Percentiles rank a stretch among this genome's conserved stretches.
Evolutionary conservation across 2,113 vertebrate species (phyloP).

Genomic region (Rhagologus leucostigma): DNA sequence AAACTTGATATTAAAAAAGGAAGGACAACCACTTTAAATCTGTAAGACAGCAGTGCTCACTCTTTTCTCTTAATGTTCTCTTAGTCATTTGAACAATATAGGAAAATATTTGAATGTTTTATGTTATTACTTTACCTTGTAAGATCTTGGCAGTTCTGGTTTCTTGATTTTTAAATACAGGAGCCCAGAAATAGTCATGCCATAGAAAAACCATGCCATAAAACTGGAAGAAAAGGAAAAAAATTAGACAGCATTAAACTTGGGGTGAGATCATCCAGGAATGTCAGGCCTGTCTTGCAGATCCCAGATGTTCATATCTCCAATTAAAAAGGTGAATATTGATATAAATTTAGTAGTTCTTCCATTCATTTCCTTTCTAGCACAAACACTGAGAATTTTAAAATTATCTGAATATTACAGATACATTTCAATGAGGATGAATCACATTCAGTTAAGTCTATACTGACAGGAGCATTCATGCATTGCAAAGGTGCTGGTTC

Average conservation of each 20-base stretch:
- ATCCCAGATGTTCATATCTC: background rate
- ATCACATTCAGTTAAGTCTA: background rate
- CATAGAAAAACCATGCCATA: constrained; percentile 85
- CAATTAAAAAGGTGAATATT: background rate
- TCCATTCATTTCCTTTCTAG: background rate
- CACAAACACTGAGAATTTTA: background rate
- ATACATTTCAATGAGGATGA: background rate
- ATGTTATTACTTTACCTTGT: constrained; percentile 72
- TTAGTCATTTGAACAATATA: background rate
- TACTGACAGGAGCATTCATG: background rate
- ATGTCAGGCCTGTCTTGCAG: background rate
- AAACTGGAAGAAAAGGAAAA: constrained; percentile 72
- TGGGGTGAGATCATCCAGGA: background rate
- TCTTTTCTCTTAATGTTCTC: background rate
- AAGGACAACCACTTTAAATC: background rate
- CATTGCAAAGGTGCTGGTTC: background rate
- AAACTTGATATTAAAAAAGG: background rate
- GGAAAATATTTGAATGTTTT: background rate
- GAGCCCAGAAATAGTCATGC: constrained; percentile 81
- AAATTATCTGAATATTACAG: background rate
- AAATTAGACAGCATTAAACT: background rate
- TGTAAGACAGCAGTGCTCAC: background rate
- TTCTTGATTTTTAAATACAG: constrained; percentile 86
- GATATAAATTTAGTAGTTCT: background rate
- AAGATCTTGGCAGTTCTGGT: constrained; percentile 78